These are phyloP conservation scores for Clusia tigrina DNA, from an alignment of 2,888 invertebrate species.

Conservation along the genomic window DNA sequence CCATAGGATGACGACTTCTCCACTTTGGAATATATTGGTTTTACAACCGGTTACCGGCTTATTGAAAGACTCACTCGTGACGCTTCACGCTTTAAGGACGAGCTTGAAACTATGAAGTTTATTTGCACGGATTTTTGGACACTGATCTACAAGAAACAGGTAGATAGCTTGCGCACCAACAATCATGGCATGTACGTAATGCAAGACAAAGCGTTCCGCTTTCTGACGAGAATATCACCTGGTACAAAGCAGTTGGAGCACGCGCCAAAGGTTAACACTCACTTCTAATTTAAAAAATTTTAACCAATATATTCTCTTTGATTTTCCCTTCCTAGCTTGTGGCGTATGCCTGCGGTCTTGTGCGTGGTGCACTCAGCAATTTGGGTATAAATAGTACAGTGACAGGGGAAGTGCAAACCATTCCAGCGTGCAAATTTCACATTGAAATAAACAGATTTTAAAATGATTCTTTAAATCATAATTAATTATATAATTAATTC, in stretches of 20 bases:
- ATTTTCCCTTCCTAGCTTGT: conserved; percentile 75
- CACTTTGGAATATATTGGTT: conserved; percentile 83
- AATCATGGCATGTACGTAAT: conserved; percentile 98
- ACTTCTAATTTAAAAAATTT: neutral
- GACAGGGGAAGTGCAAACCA: conserved; percentile 90
- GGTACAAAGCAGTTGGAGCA: conserved; percentile 91
- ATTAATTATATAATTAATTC: no score
- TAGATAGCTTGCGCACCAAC: conserved; percentile 94
- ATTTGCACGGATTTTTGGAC: conserved; percentile 99
- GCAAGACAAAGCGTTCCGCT: conserved; percentile 93
- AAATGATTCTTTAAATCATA: conserved; percentile 37
- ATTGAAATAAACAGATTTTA: conserved; percentile 83
- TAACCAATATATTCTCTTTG: no score
- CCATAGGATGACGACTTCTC: conserved; percentile 67
- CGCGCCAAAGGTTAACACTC: conserved; percentile 77
- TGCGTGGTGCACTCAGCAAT: conserved; percentile 94
- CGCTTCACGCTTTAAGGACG: conserved; percentile 93
- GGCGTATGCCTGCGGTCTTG: conserved; percentile 94
- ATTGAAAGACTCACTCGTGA: conserved; percentile 90
- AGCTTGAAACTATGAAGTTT: conserved; percentile 97
- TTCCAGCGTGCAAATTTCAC: conserved; percentile 93
- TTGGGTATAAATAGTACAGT: conserved; percentile 93
- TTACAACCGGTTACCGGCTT: conserved; percentile 83
- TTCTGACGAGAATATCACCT: conserved; percentile 86
- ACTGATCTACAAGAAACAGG: conserved; percentile 96